phyloP scores from a whole-genome alignment of 1,140 invertebrate genomes.

The Dendroctonus valens region DNA sequence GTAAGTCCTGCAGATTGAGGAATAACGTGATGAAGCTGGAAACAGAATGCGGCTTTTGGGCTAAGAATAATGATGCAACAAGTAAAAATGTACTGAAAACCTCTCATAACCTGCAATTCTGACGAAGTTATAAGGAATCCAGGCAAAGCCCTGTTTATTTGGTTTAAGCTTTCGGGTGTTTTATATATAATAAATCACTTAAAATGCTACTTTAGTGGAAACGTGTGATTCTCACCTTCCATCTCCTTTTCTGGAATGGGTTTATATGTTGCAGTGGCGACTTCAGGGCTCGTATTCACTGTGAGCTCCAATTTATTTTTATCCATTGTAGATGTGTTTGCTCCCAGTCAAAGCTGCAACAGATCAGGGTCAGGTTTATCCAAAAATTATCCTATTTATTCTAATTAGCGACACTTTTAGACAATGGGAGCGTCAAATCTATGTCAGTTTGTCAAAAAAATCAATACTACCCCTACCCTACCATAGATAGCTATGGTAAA shows the following conservation, averaged over 20 bases:
- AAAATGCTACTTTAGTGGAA: conserved; percentile 24
- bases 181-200: conserved; percentile 1
- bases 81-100: neutral
- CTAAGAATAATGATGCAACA: too few species aligned
- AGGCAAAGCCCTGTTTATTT: neutral
- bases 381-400: too few species aligned
- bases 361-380: too few species aligned
- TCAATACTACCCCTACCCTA: too few species aligned
- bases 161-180: neutral
- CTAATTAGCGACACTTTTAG: too few species aligned
- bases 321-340: neutral
- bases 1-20: too few species aligned
- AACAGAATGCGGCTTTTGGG: too few species aligned
- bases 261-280: conserved; percentile 54
- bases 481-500: too few species aligned
- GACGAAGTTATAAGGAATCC: neutral
- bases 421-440: too few species aligned
- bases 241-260: conserved; percentile 59
- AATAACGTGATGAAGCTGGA: too few species aligned
- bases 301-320: conserved; percentile 43
- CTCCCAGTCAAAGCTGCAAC: too few species aligned
- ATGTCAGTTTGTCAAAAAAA: too few species aligned
- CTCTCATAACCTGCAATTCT: neutral
- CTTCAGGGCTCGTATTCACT: conserved; percentile 34
- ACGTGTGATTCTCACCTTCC: conserved; percentile 49